These are phyloP conservation scores for Lithophane socia DNA, from an alignment of 2,888 invertebrate species.

Conservation along the genomic window DNA sequence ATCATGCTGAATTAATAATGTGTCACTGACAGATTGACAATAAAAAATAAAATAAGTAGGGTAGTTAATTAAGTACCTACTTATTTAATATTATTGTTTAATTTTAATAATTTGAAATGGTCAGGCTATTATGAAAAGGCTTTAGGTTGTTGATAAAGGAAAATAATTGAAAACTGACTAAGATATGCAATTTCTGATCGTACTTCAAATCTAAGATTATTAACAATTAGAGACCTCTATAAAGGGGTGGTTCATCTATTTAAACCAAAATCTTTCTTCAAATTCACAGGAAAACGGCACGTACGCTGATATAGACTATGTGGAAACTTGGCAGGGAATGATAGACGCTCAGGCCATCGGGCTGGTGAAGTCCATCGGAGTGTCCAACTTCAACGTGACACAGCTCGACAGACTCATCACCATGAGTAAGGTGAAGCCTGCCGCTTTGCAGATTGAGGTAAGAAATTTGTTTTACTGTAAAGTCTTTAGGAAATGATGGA, in stretches of 20 bases:
- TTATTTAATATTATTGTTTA: too few relatives aligned
- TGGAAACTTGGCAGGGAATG: conserved; percentile 93
- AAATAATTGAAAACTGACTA: not conserved
- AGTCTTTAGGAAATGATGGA: not conserved
- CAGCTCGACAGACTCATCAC: conserved; percentile 91
- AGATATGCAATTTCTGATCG: not conserved
- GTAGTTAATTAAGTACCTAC: too few relatives aligned
- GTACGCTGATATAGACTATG: conserved; percentile 89
- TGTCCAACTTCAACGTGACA: conserved; percentile 94
- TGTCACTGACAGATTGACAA: not conserved
- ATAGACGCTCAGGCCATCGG: conserved; percentile 91
- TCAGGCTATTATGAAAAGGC: too few relatives aligned
- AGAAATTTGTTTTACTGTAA: not conserved
- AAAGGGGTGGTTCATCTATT: not conserved
- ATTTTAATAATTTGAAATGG: too few relatives aligned
- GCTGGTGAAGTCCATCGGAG: conserved; percentile 92
- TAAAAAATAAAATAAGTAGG: too few relatives aligned
- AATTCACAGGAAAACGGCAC: conserved; percentile 68
- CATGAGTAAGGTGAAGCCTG: conserved; percentile 89
- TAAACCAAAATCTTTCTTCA: not conserved
- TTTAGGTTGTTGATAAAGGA: not conserved
- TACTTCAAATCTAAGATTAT: not conserved
- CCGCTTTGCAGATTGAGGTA: conserved; percentile 90
- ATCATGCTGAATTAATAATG: not conserved
- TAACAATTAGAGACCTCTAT: not conserved